Conservation (phyloP, 2,113 vertebrate species). For the Lophotis ruficrista region DNA sequence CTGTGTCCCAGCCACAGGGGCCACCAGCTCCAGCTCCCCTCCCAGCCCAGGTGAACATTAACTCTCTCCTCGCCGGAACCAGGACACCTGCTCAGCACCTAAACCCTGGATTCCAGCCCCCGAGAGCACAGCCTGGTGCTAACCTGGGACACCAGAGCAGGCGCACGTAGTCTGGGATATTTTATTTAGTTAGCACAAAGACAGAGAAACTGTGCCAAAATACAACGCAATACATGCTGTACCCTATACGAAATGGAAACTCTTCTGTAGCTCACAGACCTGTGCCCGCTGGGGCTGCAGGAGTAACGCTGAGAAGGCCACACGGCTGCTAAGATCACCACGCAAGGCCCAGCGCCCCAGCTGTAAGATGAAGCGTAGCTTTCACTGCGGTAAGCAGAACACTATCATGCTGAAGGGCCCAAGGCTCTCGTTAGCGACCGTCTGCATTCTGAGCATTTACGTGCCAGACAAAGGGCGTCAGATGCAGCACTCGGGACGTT, state of each 20-base stretch:
- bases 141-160: not conserved
- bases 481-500: accelerated
- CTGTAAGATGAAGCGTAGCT: not conserved
- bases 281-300: not conserved
- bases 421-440: accelerated
- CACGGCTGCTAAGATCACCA: not conserved
- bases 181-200: not conserved
- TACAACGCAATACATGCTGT: not conserved
- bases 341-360: not conserved
- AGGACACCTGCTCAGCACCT: not conserved
- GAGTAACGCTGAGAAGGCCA: not conserved
- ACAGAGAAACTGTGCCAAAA: not conserved
- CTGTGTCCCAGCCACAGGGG: too few relatives aligned
- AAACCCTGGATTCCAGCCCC: not conserved
- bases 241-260: not conserved
- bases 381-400: not conserved
- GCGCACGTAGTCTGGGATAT: not conserved
- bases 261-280: not conserved
- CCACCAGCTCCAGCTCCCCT: too few relatives aligned
- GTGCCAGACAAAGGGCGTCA: not conserved
- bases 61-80: too few relatives aligned
- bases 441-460: not conserved
- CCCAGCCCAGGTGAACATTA: too few relatives aligned
- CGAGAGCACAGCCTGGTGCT: not conserved
- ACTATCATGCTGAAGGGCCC: not conserved